Base-by-base conservation (phyloP, 2,113 vertebrate genomes). In the Nannobrachium achirus region DNA sequence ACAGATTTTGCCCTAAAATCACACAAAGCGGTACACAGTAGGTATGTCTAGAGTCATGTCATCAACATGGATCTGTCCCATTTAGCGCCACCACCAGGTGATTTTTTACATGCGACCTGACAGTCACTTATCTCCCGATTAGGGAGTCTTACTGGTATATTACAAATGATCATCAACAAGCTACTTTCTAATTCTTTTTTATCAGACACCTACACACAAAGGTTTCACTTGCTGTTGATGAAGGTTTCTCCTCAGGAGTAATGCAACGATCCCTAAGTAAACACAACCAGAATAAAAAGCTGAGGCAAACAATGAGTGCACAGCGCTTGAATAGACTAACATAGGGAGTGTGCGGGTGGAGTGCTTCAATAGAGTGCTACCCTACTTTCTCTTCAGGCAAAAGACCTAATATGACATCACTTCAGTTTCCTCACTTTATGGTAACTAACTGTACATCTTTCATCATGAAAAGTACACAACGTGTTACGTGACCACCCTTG, bases 381-480 rank as follows among this genome's bases (percentile, higher is more conserved):
- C 38, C 45, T 39, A 16, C 15, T 48, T 55, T 75, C 42, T 55
- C 38, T 66, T 20, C 15, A 10, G 56, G 49, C 56, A 50, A 64
- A 65, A 39, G 56, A 20, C 13, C 49, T 53, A 48, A 72, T 81
- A 70, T 75, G 62, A 51, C 60, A 63, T 40, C 9, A 38, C 16
- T 71, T 48, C 41, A 1, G 49, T 66, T 81, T 80, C 65, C 75
- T 42, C 45, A 58, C 41, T n/a, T n/a, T n/a, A n/a, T 18, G 11
- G 25, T 18, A 16, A 19, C 3, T 19, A 25, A 45, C 25, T 33
- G 1, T 33, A 70, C 18, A n/a, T 7, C 60, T 38, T 64, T 73
- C 11, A 65, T 59, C 9, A 4, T 1, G 4, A 20, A 38, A 25
- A n/a, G 57, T 3, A 8, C 8, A 33, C 15, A 44, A n/a, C 51